Base-by-base conservation (phyloP, 2,113 vertebrate genomes). In the Shinisaurus crocodilurus region DNA sequence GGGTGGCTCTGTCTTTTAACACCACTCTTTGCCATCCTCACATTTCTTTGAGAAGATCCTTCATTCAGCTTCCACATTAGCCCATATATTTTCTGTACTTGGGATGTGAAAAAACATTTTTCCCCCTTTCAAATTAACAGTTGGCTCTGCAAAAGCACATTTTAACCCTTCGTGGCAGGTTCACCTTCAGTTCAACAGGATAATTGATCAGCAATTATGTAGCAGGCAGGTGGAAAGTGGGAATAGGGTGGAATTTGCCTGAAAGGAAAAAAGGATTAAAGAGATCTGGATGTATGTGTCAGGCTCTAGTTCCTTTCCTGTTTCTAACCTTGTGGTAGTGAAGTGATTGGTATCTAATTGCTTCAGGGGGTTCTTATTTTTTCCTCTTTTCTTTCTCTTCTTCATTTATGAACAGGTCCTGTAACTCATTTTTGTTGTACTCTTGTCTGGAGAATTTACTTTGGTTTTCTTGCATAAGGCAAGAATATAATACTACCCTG, bases 161-260 rank as follows among this genome's bases (percentile, higher is more conserved):
- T 85, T 92, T 90, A 88, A 87, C 91, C 92, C 91, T 95, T 91
- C 90, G 48, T 48, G 85, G 90, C 90, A 94, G 93, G 93, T 94
- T 97, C 95, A 95, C 91, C 63, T 88, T 88, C 93, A 95, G 95
- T 95, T 95, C 94, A 95, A 29, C 50, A 91, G 86, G 90, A 75
- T 93, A 90, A 96, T 70, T 93, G 95, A 92, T 94, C 93, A 94
- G 91, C 89, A 60, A 80, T 89, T 93, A 91, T 76, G 91, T 86
- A 94, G 87, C 82, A 93, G 92, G 92, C 93, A 94, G 95, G 90
- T 93, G 91, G 93, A 90, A 95, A 96, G 89, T 93, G 91, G 93
- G 90, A 94, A 96, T 18, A 54, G 88, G 6, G 92, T 97, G 98
- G 97, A 98, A 98, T 98, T 98, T 97, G 96, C 98, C 98, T 97